These are phyloP conservation scores for Xiphophorus hellerii DNA, from an alignment of 2,113 vertebrate species.

Conservation along the genomic window DNA sequence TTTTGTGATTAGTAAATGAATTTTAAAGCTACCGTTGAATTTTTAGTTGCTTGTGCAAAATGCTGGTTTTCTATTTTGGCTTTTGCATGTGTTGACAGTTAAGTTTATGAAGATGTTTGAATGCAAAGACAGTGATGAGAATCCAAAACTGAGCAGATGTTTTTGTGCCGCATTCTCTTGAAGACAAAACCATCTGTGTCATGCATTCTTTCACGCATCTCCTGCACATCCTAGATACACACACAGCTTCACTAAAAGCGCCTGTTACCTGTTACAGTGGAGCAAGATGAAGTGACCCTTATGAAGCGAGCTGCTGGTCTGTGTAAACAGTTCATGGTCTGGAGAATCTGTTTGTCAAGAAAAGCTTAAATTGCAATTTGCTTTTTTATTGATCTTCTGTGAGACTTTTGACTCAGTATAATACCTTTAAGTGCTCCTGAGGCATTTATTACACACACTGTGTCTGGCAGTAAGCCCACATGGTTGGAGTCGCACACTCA, in stretches of 20 bases:
- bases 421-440: not conserved
- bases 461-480: not conserved
- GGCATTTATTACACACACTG: not conserved
- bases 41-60: not conserved
- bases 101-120: slow-evolving; percentile 30
- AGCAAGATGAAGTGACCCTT: slow-evolving; percentile 15
- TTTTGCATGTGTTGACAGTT: slow-evolving; percentile 32
- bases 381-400: not conserved
- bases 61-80: slow-evolving; percentile 10
- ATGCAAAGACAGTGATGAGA: slow-evolving; percentile 26
- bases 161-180: slow-evolving; percentile 25
- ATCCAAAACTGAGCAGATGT: slow-evolving; percentile 50
- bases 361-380: slow-evolving; percentile 9
- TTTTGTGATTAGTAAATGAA: slow-evolving; percentile 3
- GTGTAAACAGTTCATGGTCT: slow-evolving; percentile 12
- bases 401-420: not conserved
- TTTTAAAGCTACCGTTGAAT: not conserved
- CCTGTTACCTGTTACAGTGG: not conserved
- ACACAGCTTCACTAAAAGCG: slow-evolving; percentile 4
- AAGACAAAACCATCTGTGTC: slow-evolving; percentile 41
- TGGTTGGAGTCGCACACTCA: not conserved
- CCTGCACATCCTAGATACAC: slow-evolving; percentile 15
- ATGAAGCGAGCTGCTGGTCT: slow-evolving; percentile 7
- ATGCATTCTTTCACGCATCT: slow-evolving; percentile 38
- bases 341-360: slow-evolving; percentile 18